Conservation (phyloP, 2,113 vertebrate species). For the Brachypteracias leptosomus region DNA sequence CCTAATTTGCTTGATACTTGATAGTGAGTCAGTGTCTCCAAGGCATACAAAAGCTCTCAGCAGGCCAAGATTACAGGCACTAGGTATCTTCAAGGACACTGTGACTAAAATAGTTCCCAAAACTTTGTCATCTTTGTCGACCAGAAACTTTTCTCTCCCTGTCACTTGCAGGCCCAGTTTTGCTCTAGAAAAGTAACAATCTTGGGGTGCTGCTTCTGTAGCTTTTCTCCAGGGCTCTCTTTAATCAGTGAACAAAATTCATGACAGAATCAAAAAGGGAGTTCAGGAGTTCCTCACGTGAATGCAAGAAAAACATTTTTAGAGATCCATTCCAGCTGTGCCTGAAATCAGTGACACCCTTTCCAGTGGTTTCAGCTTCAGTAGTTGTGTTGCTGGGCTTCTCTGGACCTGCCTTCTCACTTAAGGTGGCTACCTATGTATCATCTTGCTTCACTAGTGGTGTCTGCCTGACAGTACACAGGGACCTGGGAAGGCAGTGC, state of each 20-base stretch:
- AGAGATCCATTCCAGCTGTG: neutral
- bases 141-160: neutral
- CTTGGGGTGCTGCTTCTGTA: neutral
- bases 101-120: neutral
- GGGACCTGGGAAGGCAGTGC: neutral
- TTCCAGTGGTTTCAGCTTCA: neutral
- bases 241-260: neutral
- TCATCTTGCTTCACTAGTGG: neutral
- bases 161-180: neutral
- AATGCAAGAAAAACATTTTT: neutral
- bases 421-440: neutral
- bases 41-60: too few relatives aligned
- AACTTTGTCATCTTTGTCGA: neutral
- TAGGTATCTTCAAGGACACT: neutral
- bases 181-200: neutral
- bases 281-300: fast-evolving
- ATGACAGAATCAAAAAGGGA: neutral
- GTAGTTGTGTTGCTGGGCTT: neutral
- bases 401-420: neutral
- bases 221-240: neutral
- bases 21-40: too few relatives aligned
- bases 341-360: neutral
- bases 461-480: neutral
- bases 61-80: too few relatives aligned
- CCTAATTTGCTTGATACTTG: too few relatives aligned